Conservation (phyloP, 2,888 invertebrate species). For the Podotricha telesiphe region DNA sequence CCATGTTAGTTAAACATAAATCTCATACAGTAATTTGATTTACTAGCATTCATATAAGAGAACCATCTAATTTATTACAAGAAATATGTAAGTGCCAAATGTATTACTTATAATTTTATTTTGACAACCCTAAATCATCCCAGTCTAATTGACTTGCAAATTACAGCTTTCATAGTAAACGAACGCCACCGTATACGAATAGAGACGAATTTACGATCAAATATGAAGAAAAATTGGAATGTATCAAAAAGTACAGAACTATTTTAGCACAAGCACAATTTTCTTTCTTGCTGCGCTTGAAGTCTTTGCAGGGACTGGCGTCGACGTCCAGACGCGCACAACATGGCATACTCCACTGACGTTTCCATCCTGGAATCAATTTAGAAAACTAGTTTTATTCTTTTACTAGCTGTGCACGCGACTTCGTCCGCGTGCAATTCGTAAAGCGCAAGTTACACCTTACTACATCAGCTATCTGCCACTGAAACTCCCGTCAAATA, state of each 20-base stretch:
- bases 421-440: no score
- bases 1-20: no score
- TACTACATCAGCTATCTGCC: no score
- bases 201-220: constrained; percentile 26
- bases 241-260: constrained; percentile 43
- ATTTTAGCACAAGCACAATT: constrained; percentile 69
- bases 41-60: no score
- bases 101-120: background rate
- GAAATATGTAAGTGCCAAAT: no score
- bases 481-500: no score
- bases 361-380: constrained; percentile 83
- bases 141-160: background rate
- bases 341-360: constrained; percentile 86
- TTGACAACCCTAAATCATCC: background rate
- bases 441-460: no score
- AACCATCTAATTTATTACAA: no score
- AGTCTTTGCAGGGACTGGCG: constrained; percentile 73
- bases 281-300: constrained; percentile 72
- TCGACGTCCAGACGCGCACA: constrained; percentile 78
- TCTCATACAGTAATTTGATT: no score
- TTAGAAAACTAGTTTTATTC: background rate
- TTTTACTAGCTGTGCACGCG: no score
- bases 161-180: constrained; percentile 8
- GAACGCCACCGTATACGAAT: constrained; percentile 21
- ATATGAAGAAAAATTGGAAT: constrained; percentile 42